These are phyloP conservation scores for Drosophila tsacasi DNA, from an alignment of 1,140 invertebrate genomes.

Conservation along the genomic window DNA sequence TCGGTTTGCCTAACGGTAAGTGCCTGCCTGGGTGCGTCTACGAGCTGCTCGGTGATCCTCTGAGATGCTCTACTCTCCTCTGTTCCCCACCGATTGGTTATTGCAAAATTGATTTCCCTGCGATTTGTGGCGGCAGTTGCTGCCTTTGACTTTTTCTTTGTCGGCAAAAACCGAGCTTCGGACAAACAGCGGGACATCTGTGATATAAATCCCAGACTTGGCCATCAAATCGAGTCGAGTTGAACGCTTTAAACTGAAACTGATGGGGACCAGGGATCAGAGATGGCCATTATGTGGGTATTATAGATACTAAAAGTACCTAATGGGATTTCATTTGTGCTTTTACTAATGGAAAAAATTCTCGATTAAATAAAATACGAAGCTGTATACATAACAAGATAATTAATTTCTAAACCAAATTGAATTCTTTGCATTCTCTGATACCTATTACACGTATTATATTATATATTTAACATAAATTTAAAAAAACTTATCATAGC, in stretches of 20 bases:
- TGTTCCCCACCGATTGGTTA: conserved; percentile 22
- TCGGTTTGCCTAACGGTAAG: conserved; percentile 61
- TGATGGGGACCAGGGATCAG: conserved; percentile 27
- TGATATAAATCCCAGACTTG: conserved; percentile 52
- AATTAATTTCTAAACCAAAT: neutral
- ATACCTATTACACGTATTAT: neutral
- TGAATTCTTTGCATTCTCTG: neutral
- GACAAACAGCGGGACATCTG: conserved; percentile 58
- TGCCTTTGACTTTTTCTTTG: conserved; percentile 76
- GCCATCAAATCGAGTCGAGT: conserved; percentile 58
- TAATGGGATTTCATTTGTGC: neutral
- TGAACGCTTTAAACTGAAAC: conserved; percentile 62
- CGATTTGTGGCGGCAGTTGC: conserved; percentile 41
- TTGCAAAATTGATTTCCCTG: conserved; percentile 72
- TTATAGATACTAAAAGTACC: neutral
- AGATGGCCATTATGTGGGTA: neutral
- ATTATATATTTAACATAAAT: neutral
- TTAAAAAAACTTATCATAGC: neutral
- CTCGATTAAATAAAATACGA: neutral
- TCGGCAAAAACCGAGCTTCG: conserved; percentile 57
- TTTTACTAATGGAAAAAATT: neutral
- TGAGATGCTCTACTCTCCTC: neutral
- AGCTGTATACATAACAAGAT: neutral
- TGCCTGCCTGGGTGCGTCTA: conserved; percentile 47
- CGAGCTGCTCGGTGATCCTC: conserved; percentile 14